A percentile compares a stretch with the other conserved stretches of the same genome.
Conservation (phyloP, 2,888 invertebrate genomes). For the Erebia ligea region DNA sequence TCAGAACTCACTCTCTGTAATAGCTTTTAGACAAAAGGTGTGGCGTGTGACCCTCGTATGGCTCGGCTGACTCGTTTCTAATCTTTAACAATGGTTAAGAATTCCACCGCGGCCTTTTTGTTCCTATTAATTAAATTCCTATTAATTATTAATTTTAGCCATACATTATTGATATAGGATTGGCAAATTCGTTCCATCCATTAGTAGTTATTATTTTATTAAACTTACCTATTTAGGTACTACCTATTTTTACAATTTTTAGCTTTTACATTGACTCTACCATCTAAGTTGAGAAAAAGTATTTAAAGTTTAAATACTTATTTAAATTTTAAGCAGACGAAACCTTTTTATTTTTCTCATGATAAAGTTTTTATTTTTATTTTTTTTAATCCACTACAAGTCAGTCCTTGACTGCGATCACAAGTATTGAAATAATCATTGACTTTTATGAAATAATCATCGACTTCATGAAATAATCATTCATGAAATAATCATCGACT, state of each 20-base stretch:
- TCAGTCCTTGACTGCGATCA: too few relatives aligned
- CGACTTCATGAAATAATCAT: too few relatives aligned
- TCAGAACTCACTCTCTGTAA: constrained; percentile 25
- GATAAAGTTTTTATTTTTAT: too few relatives aligned
- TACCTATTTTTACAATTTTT: too few relatives aligned
- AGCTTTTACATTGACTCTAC: too few relatives aligned
- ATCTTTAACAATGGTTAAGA: constrained; percentile 47
- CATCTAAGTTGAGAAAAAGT: too few relatives aligned
- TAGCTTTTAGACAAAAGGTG: constrained; percentile 49
- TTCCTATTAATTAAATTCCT: constrained; percentile 28
- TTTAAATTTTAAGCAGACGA: too few relatives aligned
- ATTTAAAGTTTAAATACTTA: too few relatives aligned
- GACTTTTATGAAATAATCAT: too few relatives aligned
- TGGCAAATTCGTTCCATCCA: not conserved
- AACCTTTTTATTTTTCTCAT: too few relatives aligned
- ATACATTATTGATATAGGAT: constrained; percentile 17
- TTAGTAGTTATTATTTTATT: constrained; percentile 1
- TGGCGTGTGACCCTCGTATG: constrained; percentile 50
- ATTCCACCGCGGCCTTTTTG: constrained; percentile 38
- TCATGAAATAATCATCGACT: not conserved
- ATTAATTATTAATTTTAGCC: constrained; percentile 32
- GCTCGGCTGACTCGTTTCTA: constrained; percentile 46
- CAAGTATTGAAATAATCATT: too few relatives aligned
- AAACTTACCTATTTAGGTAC: not conserved
- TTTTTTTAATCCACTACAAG: too few relatives aligned